Base-by-base conservation (phyloP, 2,888 invertebrate genomes). In the Aplocera efformata region DNA sequence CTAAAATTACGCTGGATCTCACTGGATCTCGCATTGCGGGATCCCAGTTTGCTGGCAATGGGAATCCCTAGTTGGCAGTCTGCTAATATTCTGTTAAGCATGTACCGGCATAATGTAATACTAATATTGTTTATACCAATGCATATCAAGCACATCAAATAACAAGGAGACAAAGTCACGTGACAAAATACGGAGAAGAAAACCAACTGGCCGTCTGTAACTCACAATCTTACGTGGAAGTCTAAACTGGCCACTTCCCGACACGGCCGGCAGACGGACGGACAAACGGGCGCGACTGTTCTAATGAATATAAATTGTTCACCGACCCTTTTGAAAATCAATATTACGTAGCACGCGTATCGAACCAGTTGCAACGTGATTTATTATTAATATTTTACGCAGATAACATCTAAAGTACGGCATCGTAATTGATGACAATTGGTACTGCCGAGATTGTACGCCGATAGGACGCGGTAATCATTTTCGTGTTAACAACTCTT, bases 291-390 rank as follows among this genome's bases (percentile, higher is more conserved):
- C 49, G 50, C 39, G 34, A 44, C 49, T 41, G 37, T 48, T 48
- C 64, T 84, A 86, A 86, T 86, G 84, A 83, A 85, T 78, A 86
- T 80, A 80, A 83, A 86, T 85, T 68, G 76, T 73, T 65, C 76
- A 76, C 65, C 78, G 70, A 82, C 83, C 80, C 79, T 82, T 76
- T 81, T 32, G 28, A 74, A 85, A 86, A 86, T 85, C 85, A 83
- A 88, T 85, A 82, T 63, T 33, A 31, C 44, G 34, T 22, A 32
- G 62, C 35, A 41, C 65, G 66, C 73, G 56, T 80, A 84, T 80
- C 79, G 65, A 69, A 58, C 64, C 74, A 69, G 78, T 79, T 79
- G 72, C 67, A 65, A 56, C 63, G 66, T 85, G 83, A 85, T 85
- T 85, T 85, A 85, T 85, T 78, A 78, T 78, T 77, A 78, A 80